Percentiles rank a stretch among this genome's conserved stretches.
Conservation (phyloP, 2,797 vertebrate genomes). For the Hoplostethus mediterraneus region DNA sequence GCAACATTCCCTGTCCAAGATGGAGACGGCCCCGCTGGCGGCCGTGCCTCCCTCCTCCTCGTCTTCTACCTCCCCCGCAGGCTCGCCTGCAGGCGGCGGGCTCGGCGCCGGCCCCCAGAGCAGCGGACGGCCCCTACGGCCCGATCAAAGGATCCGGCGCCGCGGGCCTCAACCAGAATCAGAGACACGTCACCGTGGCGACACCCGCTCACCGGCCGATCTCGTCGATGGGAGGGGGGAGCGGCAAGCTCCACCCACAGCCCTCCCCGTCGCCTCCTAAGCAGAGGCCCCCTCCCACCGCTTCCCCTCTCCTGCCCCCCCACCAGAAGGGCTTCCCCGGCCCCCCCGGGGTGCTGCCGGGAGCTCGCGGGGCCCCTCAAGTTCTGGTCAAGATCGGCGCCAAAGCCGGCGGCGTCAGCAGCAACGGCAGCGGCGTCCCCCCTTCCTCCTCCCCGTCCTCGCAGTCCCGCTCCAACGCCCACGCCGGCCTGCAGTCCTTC, state of each 20-base stretch:
- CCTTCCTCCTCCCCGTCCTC: slow-evolving; percentile 66
- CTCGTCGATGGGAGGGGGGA: slow-evolving; percentile 47
- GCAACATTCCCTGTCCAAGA: slow-evolving; percentile 73
- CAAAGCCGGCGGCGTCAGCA: slow-evolving; percentile 56
- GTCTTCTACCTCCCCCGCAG: slow-evolving; percentile 81
- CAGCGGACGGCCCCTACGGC: slow-evolving; percentile 60
- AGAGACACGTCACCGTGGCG: slow-evolving; percentile 72
- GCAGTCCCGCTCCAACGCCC: slow-evolving; percentile 58
- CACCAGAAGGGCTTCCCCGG: slow-evolving; percentile 80
- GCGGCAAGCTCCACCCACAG: slow-evolving; percentile 69
- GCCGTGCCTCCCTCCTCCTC: slow-evolving; percentile 67
- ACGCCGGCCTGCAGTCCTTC: slow-evolving; percentile 70
- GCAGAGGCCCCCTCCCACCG: slow-evolving; percentile 82
- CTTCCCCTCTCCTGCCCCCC: slow-evolving; percentile 82
- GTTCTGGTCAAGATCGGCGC: slow-evolving; percentile 64
- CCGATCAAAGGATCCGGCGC: slow-evolving; percentile 65
- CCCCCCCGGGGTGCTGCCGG: slow-evolving; percentile 64
- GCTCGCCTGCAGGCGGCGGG: slow-evolving; percentile 54
- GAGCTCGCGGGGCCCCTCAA: slow-evolving; percentile 46
- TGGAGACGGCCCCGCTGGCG: slow-evolving; percentile 78
- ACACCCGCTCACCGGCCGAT: slow-evolving; percentile 67
- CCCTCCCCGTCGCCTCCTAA: slow-evolving; percentile 76
- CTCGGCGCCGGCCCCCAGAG: slow-evolving; percentile 56
- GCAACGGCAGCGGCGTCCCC: slow-evolving; percentile 51
- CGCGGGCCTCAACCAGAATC: slow-evolving; percentile 63